These are phyloP conservation scores for Patella caerulea DNA, from an alignment of 2,888 invertebrate species.

Conservation along the genomic window DNA sequence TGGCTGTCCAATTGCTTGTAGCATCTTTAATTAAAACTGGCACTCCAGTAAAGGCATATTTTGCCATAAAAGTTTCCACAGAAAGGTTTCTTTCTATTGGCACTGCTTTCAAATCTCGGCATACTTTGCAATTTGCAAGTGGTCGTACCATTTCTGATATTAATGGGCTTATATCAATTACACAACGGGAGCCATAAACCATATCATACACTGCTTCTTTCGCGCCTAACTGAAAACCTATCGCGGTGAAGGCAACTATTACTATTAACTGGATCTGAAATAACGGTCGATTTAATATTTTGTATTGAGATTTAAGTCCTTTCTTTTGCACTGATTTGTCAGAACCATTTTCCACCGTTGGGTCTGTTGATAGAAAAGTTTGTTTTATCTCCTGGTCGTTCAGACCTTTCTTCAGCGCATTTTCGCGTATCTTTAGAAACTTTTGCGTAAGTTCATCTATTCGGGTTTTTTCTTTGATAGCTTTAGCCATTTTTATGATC, in stretches of 20 bases:
- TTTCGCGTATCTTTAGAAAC: conserved; percentile 26
- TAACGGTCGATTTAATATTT: neutral
- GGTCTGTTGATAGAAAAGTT: conserved; percentile 16
- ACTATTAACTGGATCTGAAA: conserved; percentile 25
- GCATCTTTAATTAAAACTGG: conserved; percentile 92
- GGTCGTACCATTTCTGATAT: conserved; percentile 78
- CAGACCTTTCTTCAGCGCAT: conserved; percentile 30
- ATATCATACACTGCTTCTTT: conserved; percentile 26
- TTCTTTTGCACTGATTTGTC: neutral
- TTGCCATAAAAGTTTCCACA: conserved; percentile 79
- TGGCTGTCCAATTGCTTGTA: conserved; percentile 85
- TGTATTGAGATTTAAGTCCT: neutral
- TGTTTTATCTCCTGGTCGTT: conserved; percentile 19
- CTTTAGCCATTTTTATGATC: no score
- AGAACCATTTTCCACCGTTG: neutral
- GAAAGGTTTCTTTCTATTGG: conserved; percentile 80
- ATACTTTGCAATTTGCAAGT: conserved; percentile 85
- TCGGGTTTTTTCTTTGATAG: no score
- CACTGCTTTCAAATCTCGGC: conserved; percentile 78
- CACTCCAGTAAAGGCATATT: conserved; percentile 82
- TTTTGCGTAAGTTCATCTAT: conserved; percentile 23
- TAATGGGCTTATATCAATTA: conserved; percentile 43
- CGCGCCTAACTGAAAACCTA: conserved; percentile 20
- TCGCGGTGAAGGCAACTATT: conserved; percentile 20
- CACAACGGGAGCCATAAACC: conserved; percentile 39